Conservation (phyloP, 2,888 invertebrate species). For the Drosophila melanocephala region DNA sequence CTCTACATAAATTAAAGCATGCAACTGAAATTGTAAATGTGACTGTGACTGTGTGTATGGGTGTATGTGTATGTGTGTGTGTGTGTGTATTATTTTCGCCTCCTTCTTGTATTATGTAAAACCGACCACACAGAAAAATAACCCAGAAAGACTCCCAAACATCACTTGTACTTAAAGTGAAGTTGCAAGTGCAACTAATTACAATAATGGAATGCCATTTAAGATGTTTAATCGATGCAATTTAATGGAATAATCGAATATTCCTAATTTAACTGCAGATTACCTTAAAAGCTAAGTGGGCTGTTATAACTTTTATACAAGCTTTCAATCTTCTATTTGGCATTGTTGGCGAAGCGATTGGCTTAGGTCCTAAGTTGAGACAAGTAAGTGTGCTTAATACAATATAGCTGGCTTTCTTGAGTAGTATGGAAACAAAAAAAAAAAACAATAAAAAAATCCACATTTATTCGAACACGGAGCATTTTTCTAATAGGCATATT, state of each 20-base stretch:
- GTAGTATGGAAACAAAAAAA: neutral
- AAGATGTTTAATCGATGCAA: constrained; percentile 2
- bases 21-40: constrained; percentile 1
- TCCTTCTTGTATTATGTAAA: constrained; percentile 33
- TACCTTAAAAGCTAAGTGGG: neutral
- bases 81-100: constrained; percentile 32
- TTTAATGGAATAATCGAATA: constrained; percentile 2
- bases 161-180: constrained; percentile 19
- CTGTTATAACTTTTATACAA: neutral
- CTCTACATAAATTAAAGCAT: constrained; percentile 52
- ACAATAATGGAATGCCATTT: constrained; percentile 17
- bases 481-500: neutral
- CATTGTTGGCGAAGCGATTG: neutral
- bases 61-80: constrained; percentile 13
- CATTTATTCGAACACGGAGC: neutral
- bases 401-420: too few species aligned
- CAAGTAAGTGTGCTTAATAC: neutral
- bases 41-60: constrained; percentile 5
- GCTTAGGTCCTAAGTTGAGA: too few species aligned
- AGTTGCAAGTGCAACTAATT: constrained; percentile 25
- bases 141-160: neutral
- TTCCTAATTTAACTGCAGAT: neutral
- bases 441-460: too few species aligned
- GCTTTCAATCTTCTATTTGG: neutral
- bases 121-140: constrained; percentile 4